Evolutionary conservation across 2,888 invertebrate species (phyloP), one percentile per base, ranked within the genome.

Genomic region (Aphidius colemani): DNA sequence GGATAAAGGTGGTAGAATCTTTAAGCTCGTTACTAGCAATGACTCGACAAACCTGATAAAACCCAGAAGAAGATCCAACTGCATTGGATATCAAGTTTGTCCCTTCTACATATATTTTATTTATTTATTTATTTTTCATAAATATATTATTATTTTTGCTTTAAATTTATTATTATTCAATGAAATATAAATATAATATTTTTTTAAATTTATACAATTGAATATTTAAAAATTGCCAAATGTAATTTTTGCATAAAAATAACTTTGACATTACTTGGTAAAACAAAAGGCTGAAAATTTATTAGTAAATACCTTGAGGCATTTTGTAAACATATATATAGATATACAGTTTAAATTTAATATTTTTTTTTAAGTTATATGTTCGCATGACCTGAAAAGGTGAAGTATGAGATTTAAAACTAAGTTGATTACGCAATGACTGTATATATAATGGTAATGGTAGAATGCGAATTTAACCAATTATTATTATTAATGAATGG

Each of bases 11-110:
- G 61, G 40, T 43, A 53, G 18, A 13, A 65, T 30, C 69, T 66
- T 67, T 73, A 73, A 79, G 80, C 79, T 81, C 79, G 81, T 81
- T 81, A 81, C 76, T 72, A 74, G 76, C 70, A 72, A 76, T 81
- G 81, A 81, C 81, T 81, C 74, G 74, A 76, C 80, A 77, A 69
- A 75, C 71, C 72, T 71, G 70, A 70, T 66, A 68, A 68, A 67
- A 64, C 63, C 61, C 62, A 61, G 65, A n/a, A 30, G 55, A 55
- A 53, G 40, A 30, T 30, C 5, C 1, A 30, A 11, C 53, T 44
- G 43, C 43, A 13, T 44, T 13, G 55, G 43, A 55, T 55, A 55
- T 55, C 45, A 40, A 46, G 46, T 11, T 18, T 7, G 39, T n/a
- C 18, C n/a, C 57, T 7, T 30, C 39, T 39, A 6, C 6, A 10